Conservation (phyloP, 2,113 vertebrate species). For the Hippopotamus amphibius region DNA sequence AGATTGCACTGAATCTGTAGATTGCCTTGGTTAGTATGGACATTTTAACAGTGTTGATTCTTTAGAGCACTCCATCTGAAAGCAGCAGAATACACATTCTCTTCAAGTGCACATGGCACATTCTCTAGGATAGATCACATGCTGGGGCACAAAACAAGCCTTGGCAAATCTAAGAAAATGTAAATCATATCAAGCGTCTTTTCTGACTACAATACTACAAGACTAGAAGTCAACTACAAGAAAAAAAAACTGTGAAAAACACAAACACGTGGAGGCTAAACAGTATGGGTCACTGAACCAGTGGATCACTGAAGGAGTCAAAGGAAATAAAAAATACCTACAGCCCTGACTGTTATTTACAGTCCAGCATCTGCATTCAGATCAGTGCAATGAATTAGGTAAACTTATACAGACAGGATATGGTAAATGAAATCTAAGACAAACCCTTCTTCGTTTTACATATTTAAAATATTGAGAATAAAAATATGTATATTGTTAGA, state of each 20-base stretch:
- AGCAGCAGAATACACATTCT: background rate
- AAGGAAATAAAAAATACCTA: background rate
- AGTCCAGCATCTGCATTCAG: background rate
- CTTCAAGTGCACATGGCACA: background rate
- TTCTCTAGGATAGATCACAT: background rate
- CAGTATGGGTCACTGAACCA: background rate
- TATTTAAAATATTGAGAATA: slow-evolving; percentile 7
- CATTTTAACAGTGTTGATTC: background rate
- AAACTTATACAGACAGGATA: background rate
- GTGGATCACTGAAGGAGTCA: background rate
- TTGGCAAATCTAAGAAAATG: background rate
- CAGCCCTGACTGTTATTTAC: background rate
- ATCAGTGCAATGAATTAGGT: background rate
- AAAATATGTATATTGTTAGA: background rate
- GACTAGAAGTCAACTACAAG: background rate
- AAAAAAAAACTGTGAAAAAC: background rate
- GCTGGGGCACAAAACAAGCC: background rate
- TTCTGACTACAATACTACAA: background rate
- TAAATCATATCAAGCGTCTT: background rate
- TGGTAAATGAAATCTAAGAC: background rate
- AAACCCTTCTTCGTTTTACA: background rate
- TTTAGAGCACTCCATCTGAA: background rate
- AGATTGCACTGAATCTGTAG: background rate
- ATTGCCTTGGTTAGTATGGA: background rate
- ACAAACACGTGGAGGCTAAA: background rate